phyloP scores from a whole-genome alignment of 2,113 vertebrate genomes.

The Chrysochloris asiatica region DNA sequence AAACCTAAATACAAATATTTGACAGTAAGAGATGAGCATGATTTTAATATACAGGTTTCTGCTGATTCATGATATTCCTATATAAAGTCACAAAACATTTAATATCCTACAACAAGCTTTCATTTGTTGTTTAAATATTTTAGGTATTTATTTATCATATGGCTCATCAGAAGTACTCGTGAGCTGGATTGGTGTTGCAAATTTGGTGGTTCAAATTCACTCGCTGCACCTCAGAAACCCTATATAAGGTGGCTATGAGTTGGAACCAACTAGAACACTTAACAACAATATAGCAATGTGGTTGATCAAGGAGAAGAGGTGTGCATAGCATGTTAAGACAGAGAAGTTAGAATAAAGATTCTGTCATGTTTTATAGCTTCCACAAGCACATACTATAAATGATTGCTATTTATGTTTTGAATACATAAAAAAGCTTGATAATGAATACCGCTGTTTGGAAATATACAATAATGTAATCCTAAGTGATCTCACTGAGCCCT shows the following conservation, averaged over 20 bases:
- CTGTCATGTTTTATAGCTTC: conserved; percentile 13
- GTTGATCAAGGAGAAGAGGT: conserved; percentile 2
- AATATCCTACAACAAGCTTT: neutral
- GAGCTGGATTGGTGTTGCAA: too few relatives aligned
- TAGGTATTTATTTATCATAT: conserved; percentile 24
- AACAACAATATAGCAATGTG: too few relatives aligned
- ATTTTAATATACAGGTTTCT: neutral
- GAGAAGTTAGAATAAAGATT: too few relatives aligned
- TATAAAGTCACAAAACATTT: neutral
- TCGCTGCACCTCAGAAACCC: too few relatives aligned
- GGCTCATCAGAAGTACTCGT: too few relatives aligned
- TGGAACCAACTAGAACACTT: too few relatives aligned
- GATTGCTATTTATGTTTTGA: neutral
- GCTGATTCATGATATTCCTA: neutral
- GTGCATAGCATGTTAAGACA: too few relatives aligned
- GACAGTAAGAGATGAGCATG: neutral
- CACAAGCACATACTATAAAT: conserved; percentile 48
- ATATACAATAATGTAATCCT: neutral
- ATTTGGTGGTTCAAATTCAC: too few relatives aligned
- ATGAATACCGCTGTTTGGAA: conserved; percentile 33
- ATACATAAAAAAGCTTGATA: neutral
- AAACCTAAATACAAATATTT: neutral
- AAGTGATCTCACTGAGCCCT: neutral
- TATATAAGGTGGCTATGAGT: too few relatives aligned
- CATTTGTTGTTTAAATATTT: neutral